These are phyloP conservation scores for Agonum fuliginosum DNA, from an alignment of 2,888 invertebrate species.

Conservation along the genomic window DNA sequence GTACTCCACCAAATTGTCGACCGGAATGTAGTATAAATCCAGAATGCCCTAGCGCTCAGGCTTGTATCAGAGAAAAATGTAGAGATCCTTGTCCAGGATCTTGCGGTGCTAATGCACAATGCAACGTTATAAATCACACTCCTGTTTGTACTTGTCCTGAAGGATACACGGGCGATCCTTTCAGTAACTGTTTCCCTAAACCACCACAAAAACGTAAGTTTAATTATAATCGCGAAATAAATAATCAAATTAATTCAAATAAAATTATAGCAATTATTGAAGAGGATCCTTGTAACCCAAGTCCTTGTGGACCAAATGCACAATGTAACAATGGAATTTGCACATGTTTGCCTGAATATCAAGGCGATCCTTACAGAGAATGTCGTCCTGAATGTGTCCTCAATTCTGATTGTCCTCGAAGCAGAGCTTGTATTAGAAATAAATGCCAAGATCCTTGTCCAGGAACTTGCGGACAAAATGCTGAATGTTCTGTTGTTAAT, in stretches of 20 bases:
- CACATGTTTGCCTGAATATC: constrained; percentile 82
- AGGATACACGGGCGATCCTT: constrained; percentile 86
- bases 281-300: constrained; percentile 82
- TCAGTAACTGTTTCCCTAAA: constrained; percentile 79
- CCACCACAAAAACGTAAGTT: constrained; percentile 70
- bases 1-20: constrained; percentile 85
- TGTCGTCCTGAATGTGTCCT: constrained; percentile 88
- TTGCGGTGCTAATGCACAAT: constrained; percentile 84
- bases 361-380: constrained; percentile 84
- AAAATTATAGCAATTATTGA: constrained; percentile 20
- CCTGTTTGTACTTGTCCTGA: constrained; percentile 84
- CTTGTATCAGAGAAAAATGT: constrained; percentile 85
- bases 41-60: constrained; percentile 83
- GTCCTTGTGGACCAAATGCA: constrained; percentile 81
- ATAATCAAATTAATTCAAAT: not conserved
- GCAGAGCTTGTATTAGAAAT: constrained; percentile 83
- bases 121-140: constrained; percentile 84
- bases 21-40: constrained; percentile 87
- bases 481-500: constrained; percentile 76
- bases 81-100: constrained; percentile 86
- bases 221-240: not conserved
- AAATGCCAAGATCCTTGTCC: constrained; percentile 86
- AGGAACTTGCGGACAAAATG: constrained; percentile 80
- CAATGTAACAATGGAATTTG: constrained; percentile 81
- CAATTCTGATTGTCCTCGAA: constrained; percentile 82